These are phyloP conservation scores for Amphipoea lucens DNA, from an alignment of 2,888 invertebrate genomes.

Conservation along the genomic window DNA sequence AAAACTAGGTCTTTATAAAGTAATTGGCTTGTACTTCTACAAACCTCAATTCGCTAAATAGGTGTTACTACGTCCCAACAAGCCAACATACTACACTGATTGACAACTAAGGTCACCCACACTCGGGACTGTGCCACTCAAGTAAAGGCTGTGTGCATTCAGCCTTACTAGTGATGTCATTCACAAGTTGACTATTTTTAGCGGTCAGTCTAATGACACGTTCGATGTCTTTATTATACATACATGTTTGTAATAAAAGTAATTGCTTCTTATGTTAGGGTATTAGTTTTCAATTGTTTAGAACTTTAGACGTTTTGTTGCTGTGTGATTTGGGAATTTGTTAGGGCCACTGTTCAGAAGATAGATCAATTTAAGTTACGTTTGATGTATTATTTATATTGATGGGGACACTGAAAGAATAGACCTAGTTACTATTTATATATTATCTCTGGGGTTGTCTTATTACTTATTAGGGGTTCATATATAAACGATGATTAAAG, in stretches of 20 bases:
- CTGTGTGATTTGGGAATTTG: no score
- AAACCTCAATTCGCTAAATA: conserved; percentile 8
- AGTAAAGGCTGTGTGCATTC: conserved; percentile 18
- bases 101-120: conserved; percentile 38
- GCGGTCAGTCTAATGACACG: conserved; percentile 37
- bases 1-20: not conserved
- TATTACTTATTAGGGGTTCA: no score
- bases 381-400: no score
- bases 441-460: no score
- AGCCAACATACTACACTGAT: conserved; percentile 39
- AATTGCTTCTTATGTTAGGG: not conserved
- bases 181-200: conserved; percentile 18
- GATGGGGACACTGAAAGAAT: no score
- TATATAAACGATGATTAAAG: no score
- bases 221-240: conserved; percentile 19
- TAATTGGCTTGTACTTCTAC: not conserved
- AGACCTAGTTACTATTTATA: no score
- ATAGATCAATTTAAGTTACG: no score
- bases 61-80: not conserved
- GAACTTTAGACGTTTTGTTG: no score
- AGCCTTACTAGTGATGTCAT: conserved; percentile 46
- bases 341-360: no score
- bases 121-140: conserved; percentile 11
- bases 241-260: conserved; percentile 24
- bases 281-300: conserved; percentile 18